phyloP scores from a whole-genome alignment of 1,140 invertebrate genomes.

The Heterodera carotae region DNA sequence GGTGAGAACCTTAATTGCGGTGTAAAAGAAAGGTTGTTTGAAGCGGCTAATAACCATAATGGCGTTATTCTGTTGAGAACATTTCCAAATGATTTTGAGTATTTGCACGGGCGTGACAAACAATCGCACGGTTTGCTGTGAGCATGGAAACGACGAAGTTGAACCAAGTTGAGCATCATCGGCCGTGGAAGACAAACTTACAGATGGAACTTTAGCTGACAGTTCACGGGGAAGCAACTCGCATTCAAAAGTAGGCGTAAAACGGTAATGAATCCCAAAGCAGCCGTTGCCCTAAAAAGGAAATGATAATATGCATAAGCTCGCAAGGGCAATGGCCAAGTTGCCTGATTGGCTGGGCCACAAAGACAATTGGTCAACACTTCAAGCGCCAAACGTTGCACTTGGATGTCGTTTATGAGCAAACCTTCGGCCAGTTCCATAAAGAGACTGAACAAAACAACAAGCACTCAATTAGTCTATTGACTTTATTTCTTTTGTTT shows the following conservation, averaged over 20 bases:
- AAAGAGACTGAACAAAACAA: conserved; percentile 39
- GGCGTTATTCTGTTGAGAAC: conserved; percentile 50
- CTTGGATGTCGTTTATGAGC: conserved; percentile 30
- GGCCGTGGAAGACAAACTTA: neutral
- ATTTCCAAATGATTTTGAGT: conserved; percentile 42
- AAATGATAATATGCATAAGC: neutral
- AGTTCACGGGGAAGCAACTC: conserved; percentile 22
- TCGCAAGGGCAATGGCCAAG: neutral
- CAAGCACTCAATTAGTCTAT: neutral
- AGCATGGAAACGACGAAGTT: neutral
- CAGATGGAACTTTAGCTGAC: conserved; percentile 10
- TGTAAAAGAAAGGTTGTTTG: conserved; percentile 19
- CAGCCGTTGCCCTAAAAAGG: neutral
- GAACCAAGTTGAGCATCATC: neutral
- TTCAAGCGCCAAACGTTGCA: conserved; percentile 47
- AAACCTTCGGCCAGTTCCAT: conserved; percentile 41
- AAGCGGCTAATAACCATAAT: conserved; percentile 41
- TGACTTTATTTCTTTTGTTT: conserved; percentile 14
- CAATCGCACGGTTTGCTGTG: conserved; percentile 12
- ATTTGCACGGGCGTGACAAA: conserved; percentile 32
- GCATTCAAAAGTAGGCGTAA: conserved; percentile 16
- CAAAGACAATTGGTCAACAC: conserved; percentile 48
- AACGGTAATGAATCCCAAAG: conserved; percentile 22
- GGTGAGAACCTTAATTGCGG: conserved; percentile 32
- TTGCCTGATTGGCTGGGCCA: conserved; percentile 46